Evolutionary conservation across 2,888 invertebrate genomes (phyloP), one percentile per base, ranked within the genome.

Genomic region (Lycocerus yunnanus): DNA sequence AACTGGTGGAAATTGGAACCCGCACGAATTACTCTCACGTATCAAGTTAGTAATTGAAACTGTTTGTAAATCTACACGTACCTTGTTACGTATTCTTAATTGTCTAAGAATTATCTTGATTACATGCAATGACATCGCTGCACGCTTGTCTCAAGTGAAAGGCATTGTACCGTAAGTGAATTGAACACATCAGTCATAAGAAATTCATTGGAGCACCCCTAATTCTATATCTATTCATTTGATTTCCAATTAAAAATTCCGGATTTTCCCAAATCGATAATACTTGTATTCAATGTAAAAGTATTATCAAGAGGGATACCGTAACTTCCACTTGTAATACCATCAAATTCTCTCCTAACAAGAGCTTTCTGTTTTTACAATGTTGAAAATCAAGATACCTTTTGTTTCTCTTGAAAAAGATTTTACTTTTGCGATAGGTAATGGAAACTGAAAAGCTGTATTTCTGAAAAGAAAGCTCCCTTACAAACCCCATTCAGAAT

Each of bases 61-160:
- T 66, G 66, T 71, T 71, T 66, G 66, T 20, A 66, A 71, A 66
- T 66, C 71, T 16, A 70, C 71, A 59, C 66, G 59, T 71, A 43
- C 20, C 24, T 71, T 59, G 66, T 43, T 66, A 66, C 71, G 61
- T 66, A 71, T 66, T 66, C 66, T 66, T 71, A 66, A 71, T 71
- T 71, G 71, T 15, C 66, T 71, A 59, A 71, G 66, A 71, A 66
- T 71, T 66, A 66, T 58, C 59, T 66, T 71, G 66, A 71, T 71
- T 71, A 71, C 58, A 66, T 18, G 61, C 15, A 70, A 59, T 58
- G 66, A 59, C 58, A 58, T 70, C 71, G 58, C 8, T 59, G 63
- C 63, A 63, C 27, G 58, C 58, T 15, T 71, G 61, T 16, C 61
- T 16, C 43, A 43, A 43, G n/a, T n/a, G 43, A 43, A 43, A n/a